phyloP scores from a whole-genome alignment of 2,888 invertebrate genomes.

The Priocnemis perturbator region DNA sequence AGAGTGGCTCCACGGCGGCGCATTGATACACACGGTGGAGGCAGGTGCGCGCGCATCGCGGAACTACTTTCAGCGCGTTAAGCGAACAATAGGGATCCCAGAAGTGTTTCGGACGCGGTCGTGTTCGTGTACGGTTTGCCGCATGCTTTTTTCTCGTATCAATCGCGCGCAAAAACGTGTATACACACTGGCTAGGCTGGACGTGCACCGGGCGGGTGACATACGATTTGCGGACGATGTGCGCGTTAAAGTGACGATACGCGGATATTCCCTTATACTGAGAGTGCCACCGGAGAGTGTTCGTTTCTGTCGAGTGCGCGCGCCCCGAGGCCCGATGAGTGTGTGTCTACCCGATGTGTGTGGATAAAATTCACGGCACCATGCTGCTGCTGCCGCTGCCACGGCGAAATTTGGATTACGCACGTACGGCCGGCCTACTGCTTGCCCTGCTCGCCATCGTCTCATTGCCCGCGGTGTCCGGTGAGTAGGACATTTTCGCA shows the following conservation, averaged over 20 bases:
- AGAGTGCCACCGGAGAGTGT: slow-evolving; percentile 52
- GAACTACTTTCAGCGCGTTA: slow-evolving; percentile 75
- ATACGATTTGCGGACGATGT: slow-evolving; percentile 54
- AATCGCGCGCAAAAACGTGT: slow-evolving; percentile 56
- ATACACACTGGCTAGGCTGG: slow-evolving; percentile 51
- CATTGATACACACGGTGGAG: slow-evolving; percentile 59
- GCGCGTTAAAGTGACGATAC: slow-evolving; percentile 60
- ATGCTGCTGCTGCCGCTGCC: slow-evolving; percentile 68
- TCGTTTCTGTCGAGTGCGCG: slow-evolving; percentile 60
- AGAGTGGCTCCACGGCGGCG: slow-evolving; percentile 61
- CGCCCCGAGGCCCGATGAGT: slow-evolving; percentile 69
- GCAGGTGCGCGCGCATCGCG: slow-evolving; percentile 72
- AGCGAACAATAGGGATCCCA: slow-evolving; percentile 74
- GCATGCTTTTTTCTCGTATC: slow-evolving; percentile 61
- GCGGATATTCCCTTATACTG: slow-evolving; percentile 32
- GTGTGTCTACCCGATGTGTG: slow-evolving; percentile 64
- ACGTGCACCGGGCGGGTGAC: slow-evolving; percentile 41
- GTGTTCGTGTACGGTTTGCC: slow-evolving; percentile 67
- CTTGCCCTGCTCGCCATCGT: slow-evolving; percentile 53
- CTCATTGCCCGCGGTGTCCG: slow-evolving; percentile 49
- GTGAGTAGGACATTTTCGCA: slow-evolving; percentile 47
- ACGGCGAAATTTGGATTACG: slow-evolving; percentile 72
- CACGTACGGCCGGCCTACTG: slow-evolving; percentile 49
- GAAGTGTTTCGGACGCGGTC: slow-evolving; percentile 74
- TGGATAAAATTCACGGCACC: slow-evolving; percentile 66